Evolutionary conservation across 2,888 invertebrate genomes (phyloP), one percentile per base, ranked within the genome.

Genomic region (Ramazzottius varieornatus): DNA sequence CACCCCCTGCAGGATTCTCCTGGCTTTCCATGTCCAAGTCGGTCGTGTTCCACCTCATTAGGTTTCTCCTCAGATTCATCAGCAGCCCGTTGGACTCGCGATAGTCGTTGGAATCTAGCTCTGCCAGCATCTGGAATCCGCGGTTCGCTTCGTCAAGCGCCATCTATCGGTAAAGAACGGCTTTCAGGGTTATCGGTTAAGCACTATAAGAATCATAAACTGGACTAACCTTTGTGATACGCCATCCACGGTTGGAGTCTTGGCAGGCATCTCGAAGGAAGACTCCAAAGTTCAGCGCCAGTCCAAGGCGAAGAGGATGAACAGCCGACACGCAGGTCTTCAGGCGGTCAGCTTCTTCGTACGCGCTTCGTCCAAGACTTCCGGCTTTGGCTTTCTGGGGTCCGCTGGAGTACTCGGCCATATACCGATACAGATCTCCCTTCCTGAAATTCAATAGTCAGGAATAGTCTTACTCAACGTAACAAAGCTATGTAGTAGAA

Each of bases 201-300:
- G n/a, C n/a, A n/a, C n/a, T n/a, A n/a, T n/a, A n/a, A n/a, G n/a
- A n/a, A n/a, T n/a, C n/a, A n/a, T n/a, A n/a, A n/a, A n/a, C n/a
- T n/a, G n/a, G n/a, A n/a, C n/a, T n/a, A 13, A 29, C 54, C 54
- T 54, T 54, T 8, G 54, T 54, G n/a, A 54, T 24, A 4, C 54
- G 54, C 54, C 54, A 54, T 8, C 54, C 54, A 29, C 54, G 54
- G n/a, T 29, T 29, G 4, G 54, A 54, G 54, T 54, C 54, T 24
- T 54, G 54, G 54, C 54, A 54, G 54, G 54, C 54, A 54, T 54
- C 54, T 4, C 54, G 54, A 4, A 54, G 54, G 54, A 54, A 54
- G 4, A 54, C 54, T 29, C 54, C 54, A 54, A 54, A 54, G 54
- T 54, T 54, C 54, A 54, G 29, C 4, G 54, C 54, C 54, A 54